Percentiles rank a stretch among this genome's conserved stretches.
Evolutionary conservation across 2,797 vertebrate species (phyloP).

Genomic region (Ptychobarbus kaznakovi): DNA sequence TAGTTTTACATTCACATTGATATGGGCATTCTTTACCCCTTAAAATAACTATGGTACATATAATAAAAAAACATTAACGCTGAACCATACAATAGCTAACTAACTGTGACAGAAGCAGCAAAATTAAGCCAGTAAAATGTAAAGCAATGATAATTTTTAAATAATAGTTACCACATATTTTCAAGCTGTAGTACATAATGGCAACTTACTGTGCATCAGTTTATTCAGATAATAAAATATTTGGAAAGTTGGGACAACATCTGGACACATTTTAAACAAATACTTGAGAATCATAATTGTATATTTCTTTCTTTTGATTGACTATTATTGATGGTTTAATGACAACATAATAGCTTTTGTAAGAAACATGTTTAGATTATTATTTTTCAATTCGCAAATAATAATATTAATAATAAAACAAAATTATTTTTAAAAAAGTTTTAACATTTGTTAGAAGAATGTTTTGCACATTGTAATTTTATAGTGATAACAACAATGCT

Average conservation of each 20-base stretch:
- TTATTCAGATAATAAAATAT: not conserved
- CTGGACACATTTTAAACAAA: not conserved
- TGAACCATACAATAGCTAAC: not conserved
- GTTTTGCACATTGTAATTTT: not conserved
- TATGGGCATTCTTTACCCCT: not conserved
- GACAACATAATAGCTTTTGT: not conserved
- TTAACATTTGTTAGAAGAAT: not conserved
- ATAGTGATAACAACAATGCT: no score
- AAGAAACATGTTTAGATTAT: not conserved
- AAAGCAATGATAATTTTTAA: not conserved
- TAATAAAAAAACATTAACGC: not conserved
- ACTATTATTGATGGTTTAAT: not conserved
- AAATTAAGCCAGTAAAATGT: not conserved
- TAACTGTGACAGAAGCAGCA: not conserved
- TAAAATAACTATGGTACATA: not conserved
- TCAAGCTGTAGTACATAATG: not conserved
- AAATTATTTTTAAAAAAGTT: no score
- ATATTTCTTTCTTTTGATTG: not conserved
- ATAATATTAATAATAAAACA: no score
- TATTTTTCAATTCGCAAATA: not conserved
- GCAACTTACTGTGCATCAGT: not conserved
- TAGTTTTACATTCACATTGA: not conserved
- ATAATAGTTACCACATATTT: not conserved
- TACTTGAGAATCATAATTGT: not conserved
- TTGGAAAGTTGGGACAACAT: not conserved